Base-by-base conservation (phyloP, 2,797 vertebrate genomes). In the Falco concolor region DNA sequence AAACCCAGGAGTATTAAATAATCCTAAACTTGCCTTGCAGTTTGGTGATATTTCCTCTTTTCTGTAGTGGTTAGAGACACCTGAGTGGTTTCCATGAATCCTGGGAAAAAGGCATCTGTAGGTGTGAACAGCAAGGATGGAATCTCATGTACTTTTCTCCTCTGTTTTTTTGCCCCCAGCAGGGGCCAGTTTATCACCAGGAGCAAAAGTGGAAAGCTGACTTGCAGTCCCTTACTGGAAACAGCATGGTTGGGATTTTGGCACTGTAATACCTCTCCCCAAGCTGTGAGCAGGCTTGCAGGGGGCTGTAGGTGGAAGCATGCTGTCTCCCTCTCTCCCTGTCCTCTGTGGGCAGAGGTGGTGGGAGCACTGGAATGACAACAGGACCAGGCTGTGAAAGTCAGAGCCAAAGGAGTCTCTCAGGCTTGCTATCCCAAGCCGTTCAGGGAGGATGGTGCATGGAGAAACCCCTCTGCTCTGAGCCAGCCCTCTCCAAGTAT, bases 401-500 rank as follows among this genome's bases (percentile, higher is more conserved):
- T 27, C 14, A 57, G 34, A 20, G 6, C 10, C 32, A 36, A 73
- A 22, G 10, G 10, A 47, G 13, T 17, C 3, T 67, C 61, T 64
- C 36, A 42, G 27, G n/a, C 5, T 77, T 8, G 1, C 24, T 57
- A 20, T 32, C 34, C 32, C 0, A 0, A 68, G 40, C 15, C 1
- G 0, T 52, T 63, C 45, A 42, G 3, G 28, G 53, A 76, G 8
- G 18, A 42, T 4, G 5, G 38, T 32, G 17, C 19, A 13, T 16
- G 45, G 12, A 91, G 21, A 88, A 63, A 2, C 7, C 10, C 5
- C 14, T 76, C 32, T 53, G 53, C 45, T 38, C 56, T 34, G 8
- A 68, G 32, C 44, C 49, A 70, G 2, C 18, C 28, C 11, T 60
- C 44, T 74, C 49, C 36, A 45, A 32, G 2, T 1, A 2, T 20